Base-by-base conservation (phyloP, 2,113 vertebrate genomes). In the Lagopus leucura region DNA sequence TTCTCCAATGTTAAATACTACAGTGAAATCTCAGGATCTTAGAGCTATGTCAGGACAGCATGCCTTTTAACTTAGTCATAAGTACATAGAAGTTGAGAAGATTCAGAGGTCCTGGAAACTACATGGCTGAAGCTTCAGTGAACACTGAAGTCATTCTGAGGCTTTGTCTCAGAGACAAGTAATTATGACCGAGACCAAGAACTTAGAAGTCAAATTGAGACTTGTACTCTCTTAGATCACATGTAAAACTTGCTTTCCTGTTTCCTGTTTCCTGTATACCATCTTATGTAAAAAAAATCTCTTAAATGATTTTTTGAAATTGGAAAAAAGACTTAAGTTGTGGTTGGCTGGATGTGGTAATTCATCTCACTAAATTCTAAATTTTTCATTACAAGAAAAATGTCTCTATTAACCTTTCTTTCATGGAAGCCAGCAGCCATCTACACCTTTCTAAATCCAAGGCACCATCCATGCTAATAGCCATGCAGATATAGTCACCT, bases 321-420 rank as follows among this genome's bases (percentile, higher is more conserved):
- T 61, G 36, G 21, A 89, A 74, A 90, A 74, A 27, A 42, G 22
- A 27, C 8, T 12, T 12, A 32, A 54, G 13, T 4, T 73, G 4
- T 2, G 1, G 10, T 63, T 93, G 89, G 30, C 24, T 61, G 48
- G 20, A 42, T 12, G 9, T 8, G 0, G 8, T 50, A n/a, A 60
- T 82, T 82, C 48, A 52, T 69, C 36, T 72, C 0, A 0, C 20
- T 86, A 27, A 27, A 12, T 77, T 89, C 67, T 66, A 82, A 92
- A 70, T 45, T 67, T 30, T n/a, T 77, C 30, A 4, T 69, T 3
- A 7, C 10, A 50, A 54, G 27, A 93, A n/a, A 82, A 93, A 94
- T 82, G 14, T 75, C 54, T 86, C 70, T n/a, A 79, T 95, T 88
- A 90, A 93, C 86, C 86, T 90, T 93, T 85, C 36, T 92, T 89